Evolutionary conservation across 2,888 invertebrate genomes (phyloP).

Genomic region (Lacanobia oleracea): DNA sequence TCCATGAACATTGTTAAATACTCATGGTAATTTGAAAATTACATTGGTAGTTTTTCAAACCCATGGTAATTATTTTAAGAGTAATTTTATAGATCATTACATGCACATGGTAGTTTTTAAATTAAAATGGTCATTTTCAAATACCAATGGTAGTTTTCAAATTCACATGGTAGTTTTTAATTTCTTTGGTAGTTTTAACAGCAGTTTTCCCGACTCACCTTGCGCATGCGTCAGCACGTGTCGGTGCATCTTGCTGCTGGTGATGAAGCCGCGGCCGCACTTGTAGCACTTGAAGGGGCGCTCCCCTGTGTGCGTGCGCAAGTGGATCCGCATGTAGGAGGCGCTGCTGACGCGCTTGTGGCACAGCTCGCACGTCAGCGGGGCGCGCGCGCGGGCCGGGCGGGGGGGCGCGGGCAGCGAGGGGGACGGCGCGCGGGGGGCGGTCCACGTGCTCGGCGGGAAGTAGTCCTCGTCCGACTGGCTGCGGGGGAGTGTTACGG

Average conservation of each 20-base stretch:
- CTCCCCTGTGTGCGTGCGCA: slow-evolving; percentile 86
- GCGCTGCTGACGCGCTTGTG: slow-evolving; percentile 78
- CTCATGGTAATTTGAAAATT: no score
- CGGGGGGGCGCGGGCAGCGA: slow-evolving; percentile 60
- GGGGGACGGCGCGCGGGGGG: slow-evolving; percentile 60
- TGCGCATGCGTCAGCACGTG: slow-evolving; percentile 83
- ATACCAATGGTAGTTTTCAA: background rate
- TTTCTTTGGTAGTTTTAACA: background rate
- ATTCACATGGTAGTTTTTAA: background rate
- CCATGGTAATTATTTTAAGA: no score
- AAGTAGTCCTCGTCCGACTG: slow-evolving; percentile 84
- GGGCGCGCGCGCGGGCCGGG: slow-evolving; percentile 52
- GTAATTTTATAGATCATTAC: no score
- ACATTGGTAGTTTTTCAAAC: no score
- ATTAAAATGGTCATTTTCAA: background rate
- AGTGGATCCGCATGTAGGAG: slow-evolving; percentile 81
- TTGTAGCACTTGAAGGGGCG: slow-evolving; percentile 81
- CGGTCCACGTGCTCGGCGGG: slow-evolving; percentile 83
- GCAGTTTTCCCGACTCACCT: slow-evolving; percentile 48
- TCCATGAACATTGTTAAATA: no score
- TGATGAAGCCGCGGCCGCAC: slow-evolving; percentile 83
- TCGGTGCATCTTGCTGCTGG: slow-evolving; percentile 85
- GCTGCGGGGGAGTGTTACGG: slow-evolving; percentile 61
- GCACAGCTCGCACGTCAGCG: slow-evolving; percentile 75
- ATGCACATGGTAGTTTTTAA: background rate